Base-by-base conservation (phyloP, 2,797 vertebrate species). In the Sebastes matsubarae region DNA sequence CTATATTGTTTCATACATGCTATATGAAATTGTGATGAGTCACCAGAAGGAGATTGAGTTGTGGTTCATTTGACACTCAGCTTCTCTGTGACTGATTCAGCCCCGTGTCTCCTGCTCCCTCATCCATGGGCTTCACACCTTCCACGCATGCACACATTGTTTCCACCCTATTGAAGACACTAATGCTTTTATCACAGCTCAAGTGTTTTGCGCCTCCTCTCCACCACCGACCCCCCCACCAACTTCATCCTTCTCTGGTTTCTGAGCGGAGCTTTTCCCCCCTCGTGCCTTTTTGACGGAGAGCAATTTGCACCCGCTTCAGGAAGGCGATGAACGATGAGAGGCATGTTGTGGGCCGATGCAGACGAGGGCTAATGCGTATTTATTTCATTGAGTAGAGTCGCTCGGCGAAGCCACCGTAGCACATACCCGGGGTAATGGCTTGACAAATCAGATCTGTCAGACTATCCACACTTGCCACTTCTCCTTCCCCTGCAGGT, bases 361-460 rank as follows among this genome's bases (percentile, higher is more conserved):
- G 72, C 75, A 79, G 79, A 87, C 79, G 67, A 80, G 52, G 79
- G 80, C 75, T 89, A 91, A 89, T 89, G 82, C 55, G 64, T 79
- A 86, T 92, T 94, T 91, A 93, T 94, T 93, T 92, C 88, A 92
- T 82, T 87, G 86, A 89, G 84, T 79, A 79, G 74, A 32, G 58
- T 80, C 68, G 82, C 88, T 83, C 85, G 80, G 84, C 65, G 78
- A 84, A 89, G 75, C 80, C 87, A 64, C 64, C 16, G 6, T 74
- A 75, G 71, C 87, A 80, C 78, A 80, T 75, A 84, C 75, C 55
- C 69, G 2, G 81, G 86, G 88, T 92, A 93, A 93, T 93, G 87
- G 89, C 88, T 91, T 92, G 91, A 91, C 88, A 94, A 93, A 94
- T 94, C 81, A 84, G 85, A 91, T 92, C 85, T 92, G 91, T 93